Base-by-base conservation (phyloP, 2,797 vertebrate genomes). In the Anguilla pacifica region DNA sequence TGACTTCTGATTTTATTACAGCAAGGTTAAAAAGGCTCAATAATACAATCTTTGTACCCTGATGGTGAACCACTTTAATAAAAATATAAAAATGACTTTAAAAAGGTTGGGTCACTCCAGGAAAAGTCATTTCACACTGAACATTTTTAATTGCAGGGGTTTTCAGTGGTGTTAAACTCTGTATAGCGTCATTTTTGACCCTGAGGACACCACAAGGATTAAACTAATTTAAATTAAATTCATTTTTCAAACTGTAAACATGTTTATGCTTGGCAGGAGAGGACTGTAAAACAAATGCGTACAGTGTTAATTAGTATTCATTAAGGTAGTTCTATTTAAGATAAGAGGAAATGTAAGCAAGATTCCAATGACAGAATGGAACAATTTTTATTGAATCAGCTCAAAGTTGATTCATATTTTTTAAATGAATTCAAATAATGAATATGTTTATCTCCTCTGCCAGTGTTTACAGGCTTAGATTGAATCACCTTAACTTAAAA, bases 321-420 rank as follows among this genome's bases (percentile, higher is more conserved):
- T 70, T 49, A 77, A 31, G 53, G 59, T 31, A 46, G 19, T 72
- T 86, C 9, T 84, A 88, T 70, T 90, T 74, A 53, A 55, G 85
- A 82, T 90, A 86, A 84, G 82, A 28, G 79, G 51, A 25, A 86
- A 51, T 55, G 28, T 57, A 85, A 79, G 67, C 55, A 46, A 28
- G 53, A 84, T 83, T 77, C 79, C 31, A 84, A 72, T n/a, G 85
- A 57, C 59, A 83, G 85, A 89, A 89, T 57, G 84, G 79, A 89
- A 31, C 10, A 0, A 85, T 88, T 90, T 88, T 86, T 87, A 89
- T 87, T 72, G 51, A 86, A 59, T 74, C 84, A 87, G 83, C 86
- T 28, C 22, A 49, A 49, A 6, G 35, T 81, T 87, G 84, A 90
- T 89, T 85, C 77, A 74, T 83, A 59, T 90, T 84, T 82, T 84